These are phyloP conservation scores for Orius laevigatus DNA, from an alignment of 1,140 invertebrate species.

Conservation along the genomic window DNA sequence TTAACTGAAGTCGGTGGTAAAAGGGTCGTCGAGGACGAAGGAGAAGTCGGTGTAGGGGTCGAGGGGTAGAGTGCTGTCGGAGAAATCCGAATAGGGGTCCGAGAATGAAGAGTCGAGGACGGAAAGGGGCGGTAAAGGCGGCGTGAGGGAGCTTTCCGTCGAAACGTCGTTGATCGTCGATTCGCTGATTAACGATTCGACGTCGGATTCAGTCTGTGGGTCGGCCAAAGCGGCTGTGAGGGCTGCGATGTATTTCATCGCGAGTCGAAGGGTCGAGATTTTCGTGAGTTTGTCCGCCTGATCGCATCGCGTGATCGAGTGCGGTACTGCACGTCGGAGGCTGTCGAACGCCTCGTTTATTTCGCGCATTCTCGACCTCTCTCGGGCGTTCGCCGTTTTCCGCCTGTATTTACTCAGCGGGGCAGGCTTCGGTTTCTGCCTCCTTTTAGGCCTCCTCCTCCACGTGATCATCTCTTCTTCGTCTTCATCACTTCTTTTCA, in stretches of 20 bases:
- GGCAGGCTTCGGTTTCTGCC: conserved; percentile 53
- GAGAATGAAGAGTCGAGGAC: conserved; percentile 6
- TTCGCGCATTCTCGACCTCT: conserved; percentile 69
- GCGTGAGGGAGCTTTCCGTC: conserved; percentile 3
- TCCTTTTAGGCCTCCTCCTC: conserved; percentile 18
- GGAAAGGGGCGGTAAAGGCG: conserved; percentile 3
- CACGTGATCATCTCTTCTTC: conserved; percentile 16
- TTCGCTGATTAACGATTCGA: conserved; percentile 13
- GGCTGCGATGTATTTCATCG: conserved; percentile 72
- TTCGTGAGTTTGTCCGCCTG: conserved; percentile 60
- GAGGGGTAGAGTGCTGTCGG: conserved; percentile 4
- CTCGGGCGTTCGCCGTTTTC: conserved; percentile 76
- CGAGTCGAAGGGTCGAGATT: conserved; percentile 69
- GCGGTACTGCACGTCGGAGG: conserved; percentile 55
- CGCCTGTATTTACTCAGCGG: conserved; percentile 77
- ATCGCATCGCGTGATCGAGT: conserved; percentile 2
- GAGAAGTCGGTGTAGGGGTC: conserved; percentile 4
- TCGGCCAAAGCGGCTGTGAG: conserved; percentile 29
- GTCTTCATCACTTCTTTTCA: conserved; percentile 18
- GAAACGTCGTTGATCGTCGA: conserved; percentile 9
- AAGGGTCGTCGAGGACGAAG: conserved; percentile 8
- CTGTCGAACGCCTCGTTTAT: conserved; percentile 77
- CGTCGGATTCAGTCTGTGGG: conserved; percentile 15
- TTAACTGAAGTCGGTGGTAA: conserved; percentile 8
- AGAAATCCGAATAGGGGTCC: conserved; percentile 7